phyloP scores from a whole-genome alignment of 1,140 invertebrate species.

The Drosophila arawakana region DNA sequence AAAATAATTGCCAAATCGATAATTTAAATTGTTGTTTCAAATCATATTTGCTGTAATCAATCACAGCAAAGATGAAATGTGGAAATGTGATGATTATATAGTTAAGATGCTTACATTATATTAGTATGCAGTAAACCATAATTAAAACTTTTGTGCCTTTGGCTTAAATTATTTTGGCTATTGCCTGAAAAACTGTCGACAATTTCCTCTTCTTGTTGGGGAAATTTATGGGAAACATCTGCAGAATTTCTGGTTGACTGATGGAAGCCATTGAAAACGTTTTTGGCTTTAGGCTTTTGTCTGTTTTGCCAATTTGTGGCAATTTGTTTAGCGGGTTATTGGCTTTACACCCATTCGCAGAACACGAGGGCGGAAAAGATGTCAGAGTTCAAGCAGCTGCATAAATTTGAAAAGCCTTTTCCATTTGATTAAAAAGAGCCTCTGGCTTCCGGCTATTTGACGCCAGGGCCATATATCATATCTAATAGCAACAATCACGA shows the following conservation, averaged over 20 bases:
- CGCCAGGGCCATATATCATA: conserved; percentile 54
- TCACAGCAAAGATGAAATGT: background rate
- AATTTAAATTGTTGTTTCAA: conserved; percentile 14
- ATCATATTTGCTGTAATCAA: conserved; percentile 14
- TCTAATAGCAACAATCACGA: conserved; percentile 45
- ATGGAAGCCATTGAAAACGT: conserved; percentile 21
- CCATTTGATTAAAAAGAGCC: conserved; percentile 37
- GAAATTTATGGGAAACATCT: conserved; percentile 34
- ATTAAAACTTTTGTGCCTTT: background rate
- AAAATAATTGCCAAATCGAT: conserved; percentile 1
- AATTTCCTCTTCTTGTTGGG: background rate
- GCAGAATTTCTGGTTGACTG: conserved; percentile 10
- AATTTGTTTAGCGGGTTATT: conserved; percentile 42
- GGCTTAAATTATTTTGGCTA: background rate
- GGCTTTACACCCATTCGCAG: conserved; percentile 7
- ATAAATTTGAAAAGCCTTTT: conserved; percentile 28
- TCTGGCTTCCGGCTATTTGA: conserved; percentile 3
- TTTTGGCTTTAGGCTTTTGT: conserved; percentile 29
- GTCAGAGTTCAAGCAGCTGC: conserved; percentile 32
- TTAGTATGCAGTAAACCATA: background rate
- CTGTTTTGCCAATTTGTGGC: conserved; percentile 27
- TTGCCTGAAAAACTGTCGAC: background rate
- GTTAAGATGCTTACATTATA: conserved; percentile 1
- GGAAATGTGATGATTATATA: background rate
- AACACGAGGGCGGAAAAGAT: background rate